phyloP scores from a whole-genome alignment of 2,888 invertebrate genomes.

The Callyntrura guangdongensis region DNA sequence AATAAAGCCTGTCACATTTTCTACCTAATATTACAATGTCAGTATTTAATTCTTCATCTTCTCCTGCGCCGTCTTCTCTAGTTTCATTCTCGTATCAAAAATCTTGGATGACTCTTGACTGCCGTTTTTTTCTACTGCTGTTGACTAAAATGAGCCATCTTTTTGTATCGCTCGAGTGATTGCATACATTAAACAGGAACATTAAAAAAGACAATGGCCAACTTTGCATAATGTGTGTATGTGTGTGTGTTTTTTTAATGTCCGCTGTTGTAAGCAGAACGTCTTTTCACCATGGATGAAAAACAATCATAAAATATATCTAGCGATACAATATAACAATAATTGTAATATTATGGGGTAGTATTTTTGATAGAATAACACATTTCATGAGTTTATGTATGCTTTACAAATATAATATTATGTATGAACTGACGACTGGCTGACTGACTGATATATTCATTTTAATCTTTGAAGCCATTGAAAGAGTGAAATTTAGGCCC shows the following conservation, averaged over 20 bases:
- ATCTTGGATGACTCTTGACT: conserved; percentile 39
- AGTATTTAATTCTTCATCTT: conserved; percentile 46
- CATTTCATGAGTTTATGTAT: conserved; percentile 38
- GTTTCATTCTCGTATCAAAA: conserved; percentile 53
- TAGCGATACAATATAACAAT: conserved; percentile 45
- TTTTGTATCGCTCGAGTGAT: conserved; percentile 70
- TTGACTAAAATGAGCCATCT: conserved; percentile 72
- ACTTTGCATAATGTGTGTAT: conserved; percentile 65
- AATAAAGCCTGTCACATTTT: conserved; percentile 57
- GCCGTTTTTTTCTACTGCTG: conserved; percentile 34
- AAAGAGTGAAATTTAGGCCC: conserved; percentile 23
- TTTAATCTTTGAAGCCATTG: conserved; percentile 45
- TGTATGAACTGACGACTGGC: conserved; percentile 56
- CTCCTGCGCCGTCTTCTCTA: conserved; percentile 1
- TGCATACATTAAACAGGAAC: conserved; percentile 66
- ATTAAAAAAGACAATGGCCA: conserved; percentile 73
- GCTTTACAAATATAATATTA: conserved; percentile 55
- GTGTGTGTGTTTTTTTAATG: too few relatives aligned
- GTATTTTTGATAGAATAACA: conserved; percentile 28
- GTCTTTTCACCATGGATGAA: conserved; percentile 41
- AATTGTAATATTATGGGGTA: conserved; percentile 31
- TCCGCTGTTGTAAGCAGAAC: conserved; percentile 23
- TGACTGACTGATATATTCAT: conserved; percentile 63
- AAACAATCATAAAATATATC: conserved; percentile 22
- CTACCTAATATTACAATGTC: conserved; percentile 47